Conservation (phyloP, 35 echinoderm and acorn worm genomes). For the Hemicentrotus pulcherrimus region DNA sequence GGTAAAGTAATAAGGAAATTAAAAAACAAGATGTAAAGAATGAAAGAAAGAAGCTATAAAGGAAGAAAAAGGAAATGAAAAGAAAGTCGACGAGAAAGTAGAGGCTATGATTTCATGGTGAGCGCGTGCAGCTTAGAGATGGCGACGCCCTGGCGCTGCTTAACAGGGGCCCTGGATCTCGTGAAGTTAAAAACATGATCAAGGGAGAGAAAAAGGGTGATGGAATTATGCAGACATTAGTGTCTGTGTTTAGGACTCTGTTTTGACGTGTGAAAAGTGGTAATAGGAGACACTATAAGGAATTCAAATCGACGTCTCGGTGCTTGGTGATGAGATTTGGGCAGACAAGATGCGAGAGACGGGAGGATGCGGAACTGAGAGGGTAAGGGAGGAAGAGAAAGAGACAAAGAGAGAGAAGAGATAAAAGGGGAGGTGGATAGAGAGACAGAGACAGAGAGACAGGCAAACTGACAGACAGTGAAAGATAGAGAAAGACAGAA, state of each 20-base stretch:
- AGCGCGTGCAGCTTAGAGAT: background rate
- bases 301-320: constrained; percentile 23
- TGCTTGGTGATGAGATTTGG: background rate
- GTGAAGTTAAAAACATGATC: background rate
- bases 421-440: background rate
- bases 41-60: background rate
- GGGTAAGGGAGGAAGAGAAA: background rate
- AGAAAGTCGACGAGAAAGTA: background rate
- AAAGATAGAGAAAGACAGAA: too few relatives aligned
- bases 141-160: background rate
- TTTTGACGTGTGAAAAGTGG: constrained; percentile 26
- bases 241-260: background rate
- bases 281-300: background rate
- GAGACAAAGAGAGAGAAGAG: background rate
- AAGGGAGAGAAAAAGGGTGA: background rate
- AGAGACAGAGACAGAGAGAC: background rate
- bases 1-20: background rate
- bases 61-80: background rate
- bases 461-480: too few relatives aligned
- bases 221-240: constrained; percentile 32
- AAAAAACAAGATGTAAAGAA: too few relatives aligned
- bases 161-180: background rate
- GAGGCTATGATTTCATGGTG: background rate
- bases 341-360: background rate
- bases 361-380: background rate